phyloP scores from a whole-genome alignment of 2,888 invertebrate species.

The Agonopterix alstromeriana region DNA sequence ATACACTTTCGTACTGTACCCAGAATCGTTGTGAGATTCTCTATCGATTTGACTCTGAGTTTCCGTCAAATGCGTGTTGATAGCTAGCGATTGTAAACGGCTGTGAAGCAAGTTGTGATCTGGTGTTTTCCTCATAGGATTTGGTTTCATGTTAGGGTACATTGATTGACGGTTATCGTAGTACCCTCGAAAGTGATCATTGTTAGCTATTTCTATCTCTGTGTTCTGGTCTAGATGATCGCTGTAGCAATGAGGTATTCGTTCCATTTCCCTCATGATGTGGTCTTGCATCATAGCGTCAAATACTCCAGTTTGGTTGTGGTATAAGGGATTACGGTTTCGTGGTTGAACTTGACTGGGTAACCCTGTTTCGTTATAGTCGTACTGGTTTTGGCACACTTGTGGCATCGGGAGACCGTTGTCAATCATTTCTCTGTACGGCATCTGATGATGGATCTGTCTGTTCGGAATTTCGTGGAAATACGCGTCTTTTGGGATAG shows the following conservation, averaged over 20 bases:
- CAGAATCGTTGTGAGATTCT: slow-evolving; percentile 89
- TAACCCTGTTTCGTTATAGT: slow-evolving; percentile 49
- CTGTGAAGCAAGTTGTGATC: slow-evolving; percentile 65
- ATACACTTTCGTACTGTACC: slow-evolving; percentile 89
- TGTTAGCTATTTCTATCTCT: slow-evolving; percentile 66
- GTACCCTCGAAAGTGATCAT: slow-evolving; percentile 59
- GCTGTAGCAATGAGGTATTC: slow-evolving; percentile 70
- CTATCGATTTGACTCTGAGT: slow-evolving; percentile 74
- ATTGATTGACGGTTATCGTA: slow-evolving; percentile 55
- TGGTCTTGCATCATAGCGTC: slow-evolving; percentile 75
- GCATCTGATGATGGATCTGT: slow-evolving; percentile 46
- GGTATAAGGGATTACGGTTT: slow-evolving; percentile 61
- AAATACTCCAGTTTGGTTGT: slow-evolving; percentile 62
- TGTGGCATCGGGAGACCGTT: slow-evolving; percentile 43
- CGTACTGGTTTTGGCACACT: slow-evolving; percentile 36
- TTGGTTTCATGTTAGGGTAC: slow-evolving; percentile 32
- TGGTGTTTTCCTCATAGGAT: slow-evolving; percentile 45
- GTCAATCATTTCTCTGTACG: slow-evolving; percentile 44
- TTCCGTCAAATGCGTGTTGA: slow-evolving; percentile 67
- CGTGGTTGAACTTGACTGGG: slow-evolving; percentile 49
- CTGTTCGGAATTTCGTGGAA: slow-evolving; percentile 78
- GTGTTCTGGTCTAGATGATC: slow-evolving; percentile 65
- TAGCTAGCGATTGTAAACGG: slow-evolving; percentile 63
- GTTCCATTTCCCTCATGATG: slow-evolving; percentile 65
- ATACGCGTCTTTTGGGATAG: slow-evolving; percentile 78